Evolutionary conservation across 37 sponge, comb jelly and placozoan genomes (phyloP).

Genomic region (Agelas oroides): DNA sequence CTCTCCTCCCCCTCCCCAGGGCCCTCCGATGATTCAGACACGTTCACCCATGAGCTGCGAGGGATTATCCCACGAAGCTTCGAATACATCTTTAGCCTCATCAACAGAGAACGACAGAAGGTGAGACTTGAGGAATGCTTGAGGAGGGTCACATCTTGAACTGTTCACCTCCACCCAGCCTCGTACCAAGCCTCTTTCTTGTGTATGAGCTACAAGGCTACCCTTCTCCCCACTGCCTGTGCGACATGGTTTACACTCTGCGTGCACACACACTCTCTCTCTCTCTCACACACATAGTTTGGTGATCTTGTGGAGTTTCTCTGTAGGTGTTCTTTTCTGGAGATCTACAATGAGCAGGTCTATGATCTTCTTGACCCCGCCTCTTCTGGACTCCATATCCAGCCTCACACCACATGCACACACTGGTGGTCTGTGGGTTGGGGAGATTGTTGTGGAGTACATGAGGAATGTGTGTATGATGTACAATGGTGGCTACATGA

Average conservation of each 20-base stretch:
- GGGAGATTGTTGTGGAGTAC: no score
- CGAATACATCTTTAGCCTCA: conserved; percentile 87
- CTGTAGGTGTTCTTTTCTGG: conserved; percentile 88
- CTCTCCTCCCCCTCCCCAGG: conserved; percentile 53
- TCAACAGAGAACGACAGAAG: conserved; percentile 80
- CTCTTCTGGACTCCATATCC: conserved; percentile 57
- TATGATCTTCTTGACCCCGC: conserved; percentile 82
- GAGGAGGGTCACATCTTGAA: not conserved
- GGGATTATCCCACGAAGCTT: conserved; percentile 86
- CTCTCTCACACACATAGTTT: conserved; percentile 36
- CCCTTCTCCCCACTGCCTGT: conserved; percentile 11
- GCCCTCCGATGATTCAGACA: conserved; percentile 64
- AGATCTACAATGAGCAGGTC: conserved; percentile 93
- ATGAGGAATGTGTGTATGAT: no score
- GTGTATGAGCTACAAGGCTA: not conserved
- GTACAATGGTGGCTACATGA: no score
- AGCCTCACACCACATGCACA: no score
- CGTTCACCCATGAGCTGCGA: conserved; percentile 76
- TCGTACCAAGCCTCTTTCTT: not conserved
- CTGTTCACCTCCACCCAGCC: not conserved
- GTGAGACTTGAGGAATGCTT: conserved; percentile 44
- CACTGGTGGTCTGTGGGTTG: not conserved
- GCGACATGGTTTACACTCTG: no score
- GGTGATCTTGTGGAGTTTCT: conserved; percentile 90
- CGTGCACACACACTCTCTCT: not conserved